Conservation (phyloP, 2,888 invertebrate genomes). For the Nomada ferruginata region DNA sequence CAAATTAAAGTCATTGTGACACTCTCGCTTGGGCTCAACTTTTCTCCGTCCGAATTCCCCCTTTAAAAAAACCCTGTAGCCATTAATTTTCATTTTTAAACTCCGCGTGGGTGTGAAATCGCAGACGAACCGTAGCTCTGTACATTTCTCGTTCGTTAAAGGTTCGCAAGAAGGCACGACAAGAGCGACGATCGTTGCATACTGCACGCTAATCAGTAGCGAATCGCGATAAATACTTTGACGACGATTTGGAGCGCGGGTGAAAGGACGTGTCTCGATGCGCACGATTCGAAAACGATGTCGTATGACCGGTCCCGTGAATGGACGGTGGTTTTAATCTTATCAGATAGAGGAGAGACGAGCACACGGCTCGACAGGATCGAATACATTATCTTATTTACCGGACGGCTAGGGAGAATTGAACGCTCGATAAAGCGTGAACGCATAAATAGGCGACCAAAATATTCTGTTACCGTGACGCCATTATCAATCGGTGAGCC, state of each 20-base stretch:
- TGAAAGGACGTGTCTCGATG: slow-evolving; percentile 4
- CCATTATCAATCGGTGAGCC: slow-evolving; percentile 39
- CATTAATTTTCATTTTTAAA: background rate
- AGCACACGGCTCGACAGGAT: slow-evolving; percentile 30
- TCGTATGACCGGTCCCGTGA: slow-evolving; percentile 6
- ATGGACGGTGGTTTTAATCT: slow-evolving; percentile 40
- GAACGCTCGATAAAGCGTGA: slow-evolving; percentile 55
- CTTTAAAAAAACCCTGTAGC: too few relatives aligned
- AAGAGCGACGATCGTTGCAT: background rate
- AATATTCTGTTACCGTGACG: slow-evolving; percentile 42
- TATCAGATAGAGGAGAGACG: slow-evolving; percentile 48
- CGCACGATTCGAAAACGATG: background rate
- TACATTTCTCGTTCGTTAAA: background rate
- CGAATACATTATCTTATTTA: slow-evolving; percentile 61
- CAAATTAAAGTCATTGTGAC: slow-evolving; percentile 32
- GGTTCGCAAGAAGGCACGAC: background rate
- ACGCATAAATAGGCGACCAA: slow-evolving; percentile 50
- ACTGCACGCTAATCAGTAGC: background rate
- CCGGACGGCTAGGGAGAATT: slow-evolving; percentile 32
- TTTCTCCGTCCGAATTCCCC: too few relatives aligned
- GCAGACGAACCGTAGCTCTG: background rate
- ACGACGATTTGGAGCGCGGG: background rate
- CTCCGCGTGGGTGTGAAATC: background rate
- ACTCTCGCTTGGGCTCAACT: too few relatives aligned
- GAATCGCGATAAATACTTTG: slow-evolving; percentile 16